Conservation (phyloP, 1,140 invertebrate genomes). For the Dermatophagoides farinae region DNA sequence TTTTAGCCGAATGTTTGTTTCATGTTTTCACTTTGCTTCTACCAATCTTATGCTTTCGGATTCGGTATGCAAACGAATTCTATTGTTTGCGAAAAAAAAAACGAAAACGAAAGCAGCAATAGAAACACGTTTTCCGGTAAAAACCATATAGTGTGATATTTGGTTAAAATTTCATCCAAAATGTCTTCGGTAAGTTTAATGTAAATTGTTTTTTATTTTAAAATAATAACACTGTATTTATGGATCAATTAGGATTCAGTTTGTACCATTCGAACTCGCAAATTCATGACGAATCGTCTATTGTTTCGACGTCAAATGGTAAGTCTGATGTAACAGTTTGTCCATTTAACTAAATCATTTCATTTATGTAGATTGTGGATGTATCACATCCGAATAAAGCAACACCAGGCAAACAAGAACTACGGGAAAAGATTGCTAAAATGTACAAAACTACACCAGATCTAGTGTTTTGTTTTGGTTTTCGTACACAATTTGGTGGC, state of each 20-base stretch:
- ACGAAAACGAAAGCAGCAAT: no score
- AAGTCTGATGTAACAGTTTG: no score
- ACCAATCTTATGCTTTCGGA: no score
- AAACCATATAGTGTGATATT: no score
- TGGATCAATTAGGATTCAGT: no score
- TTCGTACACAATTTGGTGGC: slow-evolving; percentile 91
- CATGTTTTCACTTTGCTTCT: no score
- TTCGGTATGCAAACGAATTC: no score
- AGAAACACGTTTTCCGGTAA: no score
- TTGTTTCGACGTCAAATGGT: slow-evolving; percentile 94
- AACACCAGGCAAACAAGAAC: slow-evolving; percentile 86
- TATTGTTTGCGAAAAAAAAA: no score
- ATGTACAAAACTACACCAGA: slow-evolving; percentile 97
- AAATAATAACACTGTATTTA: no score
- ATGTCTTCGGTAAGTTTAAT: neutral
- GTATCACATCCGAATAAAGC: slow-evolving; percentile 84
- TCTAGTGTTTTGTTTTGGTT: slow-evolving; percentile 88
- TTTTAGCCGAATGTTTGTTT: no score
- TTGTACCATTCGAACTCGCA: slow-evolving; percentile 84
- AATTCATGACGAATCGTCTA: slow-evolving; percentile 97
- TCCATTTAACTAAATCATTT: neutral
- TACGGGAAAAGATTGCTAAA: slow-evolving; percentile 85
- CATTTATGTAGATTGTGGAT: slow-evolving; percentile 42
- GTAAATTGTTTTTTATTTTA: neutral
- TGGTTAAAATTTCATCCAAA: neutral